Percentiles rank a stretch among this genome's conserved stretches.
These are phyloP conservation scores for Tinea pellionella DNA, from an alignment of 2,888 invertebrate genomes.

Conservation along the genomic window DNA sequence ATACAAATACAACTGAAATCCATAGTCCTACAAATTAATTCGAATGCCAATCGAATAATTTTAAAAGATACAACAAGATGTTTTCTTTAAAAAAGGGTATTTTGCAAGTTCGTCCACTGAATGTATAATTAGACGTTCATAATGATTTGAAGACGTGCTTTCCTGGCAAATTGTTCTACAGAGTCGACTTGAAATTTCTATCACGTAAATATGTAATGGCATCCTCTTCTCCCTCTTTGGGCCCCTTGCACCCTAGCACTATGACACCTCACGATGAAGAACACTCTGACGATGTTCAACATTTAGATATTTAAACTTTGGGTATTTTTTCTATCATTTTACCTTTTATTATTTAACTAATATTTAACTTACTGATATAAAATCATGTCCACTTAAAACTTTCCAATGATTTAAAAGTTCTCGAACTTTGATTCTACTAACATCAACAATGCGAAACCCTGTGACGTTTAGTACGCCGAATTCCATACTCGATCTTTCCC, in stretches of 20 bases:
- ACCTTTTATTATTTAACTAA: background rate
- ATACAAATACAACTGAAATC: conserved; percentile 2
- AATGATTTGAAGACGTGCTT: conserved; percentile 32
- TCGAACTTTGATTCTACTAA: conserved; percentile 79
- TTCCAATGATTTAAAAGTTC: conserved; percentile 88
- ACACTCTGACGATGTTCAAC: background rate
- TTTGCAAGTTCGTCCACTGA: conserved; percentile 27
- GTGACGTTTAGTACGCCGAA: conserved; percentile 98
- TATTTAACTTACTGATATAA: conserved; percentile 78
- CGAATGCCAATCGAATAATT: conserved; percentile 2
- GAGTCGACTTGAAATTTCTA: conserved; percentile 29
- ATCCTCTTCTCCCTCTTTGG: conserved; percentile 16
- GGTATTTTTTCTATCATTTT: background rate
- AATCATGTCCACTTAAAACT: conserved; percentile 76
- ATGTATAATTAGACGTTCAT: conserved; percentile 39
- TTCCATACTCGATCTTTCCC: conserved; percentile 91
- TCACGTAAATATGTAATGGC: conserved; percentile 39
- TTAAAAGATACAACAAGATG: conserved; percentile 21
- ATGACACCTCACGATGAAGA: conserved; percentile 4
- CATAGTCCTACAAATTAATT: background rate
- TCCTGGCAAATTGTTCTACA: conserved; percentile 24
- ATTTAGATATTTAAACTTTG: background rate
- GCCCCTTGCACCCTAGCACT: conserved; percentile 5
- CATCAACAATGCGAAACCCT: conserved; percentile 93
- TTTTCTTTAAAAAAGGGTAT: conserved; percentile 23